Evolutionary conservation across 2,888 invertebrate species (phyloP).

Genomic region (Phyto melanocephala): DNA sequence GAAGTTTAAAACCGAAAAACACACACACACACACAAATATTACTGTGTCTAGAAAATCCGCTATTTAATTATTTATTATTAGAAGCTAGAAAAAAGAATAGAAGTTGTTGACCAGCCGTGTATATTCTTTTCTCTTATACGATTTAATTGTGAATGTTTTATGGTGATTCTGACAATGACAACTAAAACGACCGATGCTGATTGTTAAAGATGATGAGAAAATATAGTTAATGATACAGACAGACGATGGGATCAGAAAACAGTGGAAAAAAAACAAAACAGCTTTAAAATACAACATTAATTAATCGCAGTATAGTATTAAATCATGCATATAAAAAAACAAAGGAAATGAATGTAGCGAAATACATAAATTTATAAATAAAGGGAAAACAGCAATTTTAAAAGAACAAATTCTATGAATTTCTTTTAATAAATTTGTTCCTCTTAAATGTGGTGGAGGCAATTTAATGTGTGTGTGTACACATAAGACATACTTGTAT

Average conservation of each 20-base stretch:
- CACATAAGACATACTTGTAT: no score
- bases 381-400: background rate
- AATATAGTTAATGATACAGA: constrained; percentile 14
- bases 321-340: constrained; percentile 53
- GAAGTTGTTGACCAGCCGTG: constrained; percentile 32
- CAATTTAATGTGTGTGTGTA: no score
- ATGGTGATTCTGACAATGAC: constrained; percentile 38
- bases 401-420: constrained; percentile 45
- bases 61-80: constrained; percentile 52
- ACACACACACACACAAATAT: background rate
- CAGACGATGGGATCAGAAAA: background rate
- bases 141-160: constrained; percentile 24
- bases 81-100: background rate
- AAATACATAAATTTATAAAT: background rate
- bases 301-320: constrained; percentile 54
- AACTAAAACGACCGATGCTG: background rate
- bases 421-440: constrained; percentile 23
- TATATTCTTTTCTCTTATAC: background rate
- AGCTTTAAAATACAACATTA: constrained; percentile 27
- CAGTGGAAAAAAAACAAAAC: background rate
- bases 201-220: constrained; percentile 20
- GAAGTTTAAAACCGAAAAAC: constrained; percentile 69
- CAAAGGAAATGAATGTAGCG: background rate
- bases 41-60: constrained; percentile 60
- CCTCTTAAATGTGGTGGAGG: background rate